Evolutionary conservation across 2,888 invertebrate genomes (phyloP).

Genomic region (Nemotelus nigrinus): DNA sequence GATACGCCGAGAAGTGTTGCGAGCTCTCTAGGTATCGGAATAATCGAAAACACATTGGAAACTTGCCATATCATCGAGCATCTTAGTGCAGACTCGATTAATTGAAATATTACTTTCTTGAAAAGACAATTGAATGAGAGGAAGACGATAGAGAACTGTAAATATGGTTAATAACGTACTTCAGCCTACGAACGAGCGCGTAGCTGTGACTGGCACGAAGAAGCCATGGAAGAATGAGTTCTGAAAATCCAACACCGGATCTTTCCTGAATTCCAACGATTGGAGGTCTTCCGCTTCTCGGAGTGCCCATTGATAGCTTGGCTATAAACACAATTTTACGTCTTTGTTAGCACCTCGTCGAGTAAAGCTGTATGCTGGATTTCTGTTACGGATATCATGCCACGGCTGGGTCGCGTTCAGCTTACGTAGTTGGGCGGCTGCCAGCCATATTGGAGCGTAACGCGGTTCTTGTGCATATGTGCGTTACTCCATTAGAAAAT

Average conservation of each 20-base stretch:
- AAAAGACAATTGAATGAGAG: constrained; percentile 35
- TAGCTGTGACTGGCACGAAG: constrained; percentile 3
- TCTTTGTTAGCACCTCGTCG: constrained; percentile 40
- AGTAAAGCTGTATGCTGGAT: constrained; percentile 7
- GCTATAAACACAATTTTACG: constrained; percentile 31
- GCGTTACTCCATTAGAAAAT: constrained; percentile 29
- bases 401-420: not conserved
- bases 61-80: constrained; percentile 29
- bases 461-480: constrained; percentile 15
- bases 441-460: constrained; percentile 36
- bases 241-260: constrained; percentile 34
- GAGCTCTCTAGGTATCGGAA: constrained; percentile 28
- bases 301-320: constrained; percentile 33
- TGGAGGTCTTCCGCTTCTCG: constrained; percentile 44
- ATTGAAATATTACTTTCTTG: constrained; percentile 43
- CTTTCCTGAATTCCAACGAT: constrained; percentile 37
- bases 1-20: constrained; percentile 21
- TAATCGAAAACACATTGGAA: constrained; percentile 39
- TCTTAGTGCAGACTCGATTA: constrained; percentile 22
- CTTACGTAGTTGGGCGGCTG: constrained; percentile 2
- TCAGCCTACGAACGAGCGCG: constrained; percentile 9
- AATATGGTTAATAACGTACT: constrained; percentile 18
- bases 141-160: constrained; percentile 21
- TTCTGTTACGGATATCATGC: not conserved
- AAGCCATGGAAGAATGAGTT: constrained; percentile 30